phyloP scores from a whole-genome alignment of 2,888 invertebrate species.

The Cantharis flavilabris region DNA sequence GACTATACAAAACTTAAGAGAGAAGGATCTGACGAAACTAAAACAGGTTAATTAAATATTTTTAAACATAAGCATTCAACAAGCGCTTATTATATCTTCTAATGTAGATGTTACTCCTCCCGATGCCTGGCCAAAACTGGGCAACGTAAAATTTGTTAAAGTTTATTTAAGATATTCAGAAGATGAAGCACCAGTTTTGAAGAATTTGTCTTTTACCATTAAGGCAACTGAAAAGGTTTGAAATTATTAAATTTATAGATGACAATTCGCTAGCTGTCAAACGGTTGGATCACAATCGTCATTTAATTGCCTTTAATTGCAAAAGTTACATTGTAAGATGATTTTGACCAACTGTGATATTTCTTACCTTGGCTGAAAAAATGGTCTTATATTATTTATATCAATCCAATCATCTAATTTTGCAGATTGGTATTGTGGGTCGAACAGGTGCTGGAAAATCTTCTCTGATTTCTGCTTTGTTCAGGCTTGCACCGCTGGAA shows the following conservation, averaged over 20 bases:
- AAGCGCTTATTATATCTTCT: not conserved
- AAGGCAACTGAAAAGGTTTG: conserved; percentile 68
- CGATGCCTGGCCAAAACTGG: conserved; percentile 61
- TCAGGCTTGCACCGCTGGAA: conserved; percentile 76
- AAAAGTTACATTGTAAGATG: no score
- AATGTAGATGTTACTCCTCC: not conserved
- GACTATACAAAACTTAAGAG: conserved; percentile 75
- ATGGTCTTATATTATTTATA: no score
- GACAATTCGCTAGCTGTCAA: no score
- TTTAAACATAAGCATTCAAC: not conserved
- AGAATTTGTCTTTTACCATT: conserved; percentile 64
- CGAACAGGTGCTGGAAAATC: conserved; percentile 88
- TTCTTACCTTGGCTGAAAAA: no score
- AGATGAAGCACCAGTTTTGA: conserved; percentile 70
- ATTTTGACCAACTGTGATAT: no score
- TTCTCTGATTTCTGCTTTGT: conserved; percentile 79
- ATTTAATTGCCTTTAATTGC: no score
- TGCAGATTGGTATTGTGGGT: conserved; percentile 79
- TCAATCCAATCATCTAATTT: not conserved
- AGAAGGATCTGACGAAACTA: conserved; percentile 65
- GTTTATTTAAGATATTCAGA: conserved; percentile 67
- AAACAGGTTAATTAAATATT: conserved; percentile 32
- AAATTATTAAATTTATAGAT: not conserved
- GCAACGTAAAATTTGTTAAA: conserved; percentile 63
- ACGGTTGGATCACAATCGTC: no score